Evolutionary conservation across 1,140 invertebrate genomes (phyloP), one percentile per base, ranked within the genome.

Genomic region (Euura saliciscinereae): DNA sequence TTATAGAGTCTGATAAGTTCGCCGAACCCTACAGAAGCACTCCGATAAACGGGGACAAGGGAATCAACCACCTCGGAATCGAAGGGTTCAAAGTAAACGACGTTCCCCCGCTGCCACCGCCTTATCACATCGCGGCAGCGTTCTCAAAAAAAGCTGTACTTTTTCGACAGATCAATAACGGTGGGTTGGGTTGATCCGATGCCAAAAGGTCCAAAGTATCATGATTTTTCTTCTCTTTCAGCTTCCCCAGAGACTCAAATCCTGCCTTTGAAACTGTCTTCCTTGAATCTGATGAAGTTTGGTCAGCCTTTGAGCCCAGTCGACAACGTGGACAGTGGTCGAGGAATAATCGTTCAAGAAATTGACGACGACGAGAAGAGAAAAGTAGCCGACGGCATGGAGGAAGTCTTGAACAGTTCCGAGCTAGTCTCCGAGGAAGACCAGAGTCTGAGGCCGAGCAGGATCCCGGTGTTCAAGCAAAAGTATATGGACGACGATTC

Each of bases 41-140:
- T 43, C 74, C 73, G 11, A 66, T 74, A 6, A 67, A 71, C n/a
- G 42, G 69, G 4, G 77, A 80, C 10, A 80, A 78, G 64, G 78
- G 72, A 13, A 64, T 75, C 3, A 74, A 78, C 59, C 75, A 74
- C 45, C 43, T 59, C 3, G 51, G 51, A 3, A 59, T 44, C 70
- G 73, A 7, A 2, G 65, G 10, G 72, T 59, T 75, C 8, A 82
- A 77, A 76, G 70, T 78, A 5, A 83, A 78, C 46, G 84, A 84
- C 10, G 70, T 82, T 43, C 84, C 84, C 10, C 83, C 81, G 4
- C 82, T 85, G 28, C 92, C 92, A 6, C 92, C 92, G 2, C 92
- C 92, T 2, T 93, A 93, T 86, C 91, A 93, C 75, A 92, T 93
- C 74, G 92, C 92, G 7, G 91, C 91, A 4, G 90, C 89, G 4